Base-by-base conservation (phyloP, 2,888 invertebrate species). In the Cryptus viduatorius region DNA sequence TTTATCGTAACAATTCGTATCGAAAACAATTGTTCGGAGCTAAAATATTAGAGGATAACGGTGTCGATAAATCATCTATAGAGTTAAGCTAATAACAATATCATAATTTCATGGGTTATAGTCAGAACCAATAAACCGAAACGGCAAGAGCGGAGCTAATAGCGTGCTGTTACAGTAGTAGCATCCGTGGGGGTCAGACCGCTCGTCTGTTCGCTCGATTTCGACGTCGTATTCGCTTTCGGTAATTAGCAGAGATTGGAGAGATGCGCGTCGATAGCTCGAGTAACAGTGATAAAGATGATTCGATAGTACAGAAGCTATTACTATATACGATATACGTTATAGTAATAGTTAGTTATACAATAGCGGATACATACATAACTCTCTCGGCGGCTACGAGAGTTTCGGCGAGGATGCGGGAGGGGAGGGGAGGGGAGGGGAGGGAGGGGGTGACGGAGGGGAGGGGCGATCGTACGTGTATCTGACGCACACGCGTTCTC, bases 201-300 rank as follows among this genome's bases (percentile, higher is more conserved):
- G 56, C 14, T 42, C 42, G 56, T 37, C 4, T 44, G 50, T 19
- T 48, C 14, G 61, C 48, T 48, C 24, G 31, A 71, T 77, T 65
- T 64, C 79, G 71, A 79, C 84, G 80, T 84, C 75, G 80, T 67
- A 56, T 83, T 76, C 72, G 65, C 82, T 85, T 84, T 87, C 79
- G 84, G 84, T 86, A 88, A 88, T 87, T 87, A 87, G 87, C 83
- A 65, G 82, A 86, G 85, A 86, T 85, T 86, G 86, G 83, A 84
- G 82, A 56, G 79, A 84, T 71, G 71, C 71, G 76, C 24, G 44
- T 82, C 75, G 71, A 78, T 82, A 61, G 79, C 64, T 48, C 56
- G 56, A 79, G 61, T 56, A 59, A 82, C 56, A 53, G 69, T 44
- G 69, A 81, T 61, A 50, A 29, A 64, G 82, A 71, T 56, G 81